A percentile compares a stretch with the other conserved stretches of the same genome.
Evolutionary conservation across 2,888 invertebrate genomes (phyloP).

Genomic region (Margaritifera margaritifera): DNA sequence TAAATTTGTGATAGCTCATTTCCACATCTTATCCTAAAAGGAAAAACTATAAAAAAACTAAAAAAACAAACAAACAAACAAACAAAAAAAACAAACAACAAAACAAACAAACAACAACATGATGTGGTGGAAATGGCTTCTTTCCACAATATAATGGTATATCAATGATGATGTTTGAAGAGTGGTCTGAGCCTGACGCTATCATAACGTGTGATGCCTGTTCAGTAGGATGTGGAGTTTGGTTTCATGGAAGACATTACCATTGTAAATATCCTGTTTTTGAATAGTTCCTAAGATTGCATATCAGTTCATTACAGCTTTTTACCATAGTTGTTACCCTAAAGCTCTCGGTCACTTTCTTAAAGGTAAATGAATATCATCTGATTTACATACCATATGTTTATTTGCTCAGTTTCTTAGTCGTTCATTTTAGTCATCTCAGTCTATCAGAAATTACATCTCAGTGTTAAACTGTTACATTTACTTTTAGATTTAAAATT

Average conservation of each 20-base stretch:
- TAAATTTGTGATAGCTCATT: too few species aligned
- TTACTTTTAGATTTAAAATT: too few species aligned
- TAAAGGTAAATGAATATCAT: neutral
- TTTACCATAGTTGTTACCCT: conserved; percentile 6
- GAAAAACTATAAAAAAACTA: too few species aligned
- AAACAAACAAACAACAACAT: neutral
- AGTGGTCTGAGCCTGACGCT: conserved; percentile 10
- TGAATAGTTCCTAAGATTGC: neutral
- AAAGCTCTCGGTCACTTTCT: neutral
- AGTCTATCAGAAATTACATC: too few species aligned
- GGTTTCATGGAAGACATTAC: neutral
- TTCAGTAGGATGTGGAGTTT: conserved; percentile 6
- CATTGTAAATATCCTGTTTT: conserved; percentile 1
- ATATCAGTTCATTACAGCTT: conserved; percentile 4
- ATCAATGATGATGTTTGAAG: conserved; percentile 2
- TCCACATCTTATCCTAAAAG: too few species aligned
- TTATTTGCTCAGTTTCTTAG: too few species aligned
- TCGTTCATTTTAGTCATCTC: too few species aligned
- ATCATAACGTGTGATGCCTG: conserved; percentile 7
- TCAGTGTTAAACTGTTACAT: too few species aligned
- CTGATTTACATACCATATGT: too few species aligned
- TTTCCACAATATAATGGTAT: conserved; percentile 4
- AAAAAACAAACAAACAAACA: neutral
- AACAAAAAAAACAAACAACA: neutral
- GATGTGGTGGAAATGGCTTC: neutral